Evolutionary conservation across 2,113 vertebrate genomes (phyloP).

Genomic region (Clarias gariepinus): DNA sequence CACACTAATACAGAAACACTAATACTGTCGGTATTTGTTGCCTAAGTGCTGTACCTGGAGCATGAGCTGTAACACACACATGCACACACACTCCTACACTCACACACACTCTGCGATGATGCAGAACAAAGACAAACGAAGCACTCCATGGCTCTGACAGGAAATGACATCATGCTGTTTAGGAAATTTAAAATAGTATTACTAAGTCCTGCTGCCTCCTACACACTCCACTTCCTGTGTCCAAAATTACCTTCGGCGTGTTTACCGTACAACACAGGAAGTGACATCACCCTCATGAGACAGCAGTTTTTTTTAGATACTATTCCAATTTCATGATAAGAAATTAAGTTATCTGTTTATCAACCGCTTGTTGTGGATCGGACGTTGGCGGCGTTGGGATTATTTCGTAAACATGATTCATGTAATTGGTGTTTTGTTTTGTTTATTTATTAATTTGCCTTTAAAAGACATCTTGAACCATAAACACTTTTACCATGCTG

Average conservation of each 20-base stretch:
- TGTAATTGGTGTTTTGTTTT: too few relatives aligned
- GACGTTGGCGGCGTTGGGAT: background rate
- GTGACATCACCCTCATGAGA: slow-evolving; percentile 16
- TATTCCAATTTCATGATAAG: background rate
- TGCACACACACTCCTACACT: background rate
- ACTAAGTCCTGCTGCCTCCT: background rate
- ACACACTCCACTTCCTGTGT: background rate
- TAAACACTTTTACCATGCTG: background rate
- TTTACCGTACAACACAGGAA: background rate
- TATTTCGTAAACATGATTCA: too few relatives aligned
- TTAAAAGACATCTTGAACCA: background rate
- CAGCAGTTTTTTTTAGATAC: background rate
- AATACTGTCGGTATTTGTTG: background rate
- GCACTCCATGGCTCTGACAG: background rate
- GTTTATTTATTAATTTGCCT: too few relatives aligned
- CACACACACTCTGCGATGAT: background rate
- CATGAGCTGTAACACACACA: background rate
- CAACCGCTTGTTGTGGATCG: too few relatives aligned
- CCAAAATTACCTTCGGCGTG: background rate
- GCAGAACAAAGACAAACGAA: background rate
- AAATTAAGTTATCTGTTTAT: background rate
- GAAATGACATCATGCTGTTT: slow-evolving; percentile 17
- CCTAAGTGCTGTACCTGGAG: background rate
- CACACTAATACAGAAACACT: background rate
- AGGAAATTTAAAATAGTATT: background rate